Conservation (phyloP, 2,113 vertebrate species). For the Mormyrus lacerda region DNA sequence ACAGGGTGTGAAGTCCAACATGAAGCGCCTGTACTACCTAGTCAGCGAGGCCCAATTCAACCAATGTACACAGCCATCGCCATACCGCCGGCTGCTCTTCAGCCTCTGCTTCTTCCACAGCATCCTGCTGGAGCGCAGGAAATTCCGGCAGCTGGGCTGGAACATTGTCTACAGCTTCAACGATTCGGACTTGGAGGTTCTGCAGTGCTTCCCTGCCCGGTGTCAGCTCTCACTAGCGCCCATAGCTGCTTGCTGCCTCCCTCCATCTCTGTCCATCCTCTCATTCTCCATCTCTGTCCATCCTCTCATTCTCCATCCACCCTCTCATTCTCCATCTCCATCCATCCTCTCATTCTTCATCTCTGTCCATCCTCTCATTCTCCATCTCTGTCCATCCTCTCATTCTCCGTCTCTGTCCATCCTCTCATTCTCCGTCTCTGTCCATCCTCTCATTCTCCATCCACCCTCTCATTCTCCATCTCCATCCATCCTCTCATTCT, state of each 20-base stretch:
- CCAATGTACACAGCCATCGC: conserved; percentile 56
- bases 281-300: neutral
- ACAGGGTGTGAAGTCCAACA: conserved; percentile 83
- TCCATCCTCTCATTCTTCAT: neutral
- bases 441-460: too few species aligned
- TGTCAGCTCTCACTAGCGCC: neutral
- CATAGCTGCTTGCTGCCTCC: neutral
- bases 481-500: neutral
- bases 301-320: too few species aligned
- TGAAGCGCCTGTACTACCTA: conserved; percentile 77
- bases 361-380: neutral
- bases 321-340: neutral
- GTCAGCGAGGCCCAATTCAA: conserved; percentile 69
- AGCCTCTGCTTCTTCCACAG: conserved; percentile 85
- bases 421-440: neutral
- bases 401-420: neutral
- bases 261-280: neutral
- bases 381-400: neutral
- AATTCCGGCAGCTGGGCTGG: conserved; percentile 83
- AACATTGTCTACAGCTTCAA: conserved; percentile 81
- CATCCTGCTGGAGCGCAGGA: conserved; percentile 75
- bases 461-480: too few species aligned
- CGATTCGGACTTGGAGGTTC: conserved; percentile 83
- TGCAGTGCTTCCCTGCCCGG: neutral
- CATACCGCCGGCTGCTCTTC: conserved; percentile 77